Conservation (phyloP, 92 coral and sea anemone species). For the Siderastrea siderea region DNA sequence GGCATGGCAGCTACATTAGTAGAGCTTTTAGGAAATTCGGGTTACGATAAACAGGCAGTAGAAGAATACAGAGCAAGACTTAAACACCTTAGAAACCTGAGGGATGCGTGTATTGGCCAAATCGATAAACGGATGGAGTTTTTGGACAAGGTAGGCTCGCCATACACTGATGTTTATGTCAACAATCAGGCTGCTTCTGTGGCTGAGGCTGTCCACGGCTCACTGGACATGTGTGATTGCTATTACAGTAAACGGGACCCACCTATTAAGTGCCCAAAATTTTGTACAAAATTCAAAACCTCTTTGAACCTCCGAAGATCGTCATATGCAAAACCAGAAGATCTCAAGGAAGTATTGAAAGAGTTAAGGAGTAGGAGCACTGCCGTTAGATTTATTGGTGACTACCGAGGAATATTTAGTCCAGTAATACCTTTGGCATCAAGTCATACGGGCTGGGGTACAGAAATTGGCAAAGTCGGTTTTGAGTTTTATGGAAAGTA, state of each 20-base stretch:
- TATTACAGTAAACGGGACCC: no score
- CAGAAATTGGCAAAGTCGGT: not conserved
- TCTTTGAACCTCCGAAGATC: no score
- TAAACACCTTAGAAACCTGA: not conserved
- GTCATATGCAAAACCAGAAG: no score
- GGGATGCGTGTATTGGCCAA: not conserved
- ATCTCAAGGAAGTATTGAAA: no score
- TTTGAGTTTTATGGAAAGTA: no score
- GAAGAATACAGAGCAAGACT: not conserved
- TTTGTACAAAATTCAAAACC: no score
- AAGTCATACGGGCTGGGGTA: not conserved
- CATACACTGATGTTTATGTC: not conserved
- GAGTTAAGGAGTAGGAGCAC: no score
- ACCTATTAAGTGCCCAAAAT: not conserved
- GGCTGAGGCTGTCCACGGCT: no score
- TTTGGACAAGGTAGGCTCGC: not conserved
- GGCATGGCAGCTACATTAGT: not conserved
- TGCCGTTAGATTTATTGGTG: no score
- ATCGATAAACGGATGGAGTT: not conserved
- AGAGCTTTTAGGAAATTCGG: not conserved
- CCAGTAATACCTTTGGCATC: not conserved
- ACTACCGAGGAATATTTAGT: not conserved
- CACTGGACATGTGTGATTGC: no score
- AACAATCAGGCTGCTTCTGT: not conserved
- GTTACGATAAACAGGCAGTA: not conserved